Base-by-base conservation (phyloP, 2,888 invertebrate species). In the Volucella bombylans region DNA sequence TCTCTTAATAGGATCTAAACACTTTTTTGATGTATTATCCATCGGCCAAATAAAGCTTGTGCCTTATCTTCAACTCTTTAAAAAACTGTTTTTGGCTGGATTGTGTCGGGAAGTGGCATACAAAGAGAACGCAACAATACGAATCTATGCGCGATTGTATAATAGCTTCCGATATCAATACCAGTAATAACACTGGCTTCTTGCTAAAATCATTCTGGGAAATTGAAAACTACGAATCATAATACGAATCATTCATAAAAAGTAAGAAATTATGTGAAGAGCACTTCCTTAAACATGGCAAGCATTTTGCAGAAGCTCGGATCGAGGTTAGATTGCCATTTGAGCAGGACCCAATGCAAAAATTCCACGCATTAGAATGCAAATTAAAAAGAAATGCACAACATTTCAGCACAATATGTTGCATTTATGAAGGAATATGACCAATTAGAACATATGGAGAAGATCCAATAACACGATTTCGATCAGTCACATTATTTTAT, bases 381-480 rank as follows among this genome's bases (percentile, higher is more conserved):
- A 49, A 64, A 49, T 15, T 62, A 31, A 6, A 38, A 3, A 61
- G 9, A 11, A 45, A 23, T 18, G n/a, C 61, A 18, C 10, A 12
- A 61, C 8, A 18, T 61, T 14, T 6, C 8, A 55, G 39, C 3
- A 31, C 55, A 55, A 39, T 39, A 55, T n/a, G 39, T 55, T 38
- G 4, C 41, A 15, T 69, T 57, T 18, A 69, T 69, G 68, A 43
- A 38, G 8, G 68, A 69, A 57, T 57, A 38, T 14, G 18, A 43
- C 23, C 8, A 10, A n/a, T 45, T 67, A n/a, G 15, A 14, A 3
- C 67, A 55, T 31, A 55, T 68, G 68, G 23, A 43, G n/a, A 2
- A 15, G 49, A 1, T 31, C 14, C n/a, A 39, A 50, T 38, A 43
- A 6, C 50, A 10, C 8, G 39, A 65, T 8, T 39, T 50, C 15